Conservation (phyloP, 1,140 invertebrate genomes). For the Heliconius hermathena region DNA sequence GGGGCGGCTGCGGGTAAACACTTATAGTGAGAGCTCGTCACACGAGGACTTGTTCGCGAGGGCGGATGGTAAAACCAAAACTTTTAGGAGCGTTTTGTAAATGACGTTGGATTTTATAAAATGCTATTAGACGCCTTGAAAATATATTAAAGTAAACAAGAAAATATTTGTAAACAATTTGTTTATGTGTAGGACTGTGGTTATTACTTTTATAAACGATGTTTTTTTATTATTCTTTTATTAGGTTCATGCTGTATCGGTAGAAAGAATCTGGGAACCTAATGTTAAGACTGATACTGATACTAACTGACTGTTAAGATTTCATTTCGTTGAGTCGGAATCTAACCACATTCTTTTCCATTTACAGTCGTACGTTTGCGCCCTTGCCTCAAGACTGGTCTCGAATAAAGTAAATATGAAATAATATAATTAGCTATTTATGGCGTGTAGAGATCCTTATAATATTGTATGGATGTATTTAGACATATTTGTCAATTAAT, state of each 20-base stretch:
- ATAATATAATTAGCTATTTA: background rate
- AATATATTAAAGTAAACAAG: background rate
- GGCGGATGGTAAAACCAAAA: constrained; percentile 32
- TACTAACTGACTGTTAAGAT: too few relatives aligned
- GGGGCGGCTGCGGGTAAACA: constrained; percentile 31
- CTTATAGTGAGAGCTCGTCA: constrained; percentile 30
- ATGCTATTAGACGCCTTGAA: background rate
- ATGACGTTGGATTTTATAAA: background rate
- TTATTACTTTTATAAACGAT: background rate
- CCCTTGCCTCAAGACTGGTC: too few relatives aligned
- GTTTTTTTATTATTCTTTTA: background rate
- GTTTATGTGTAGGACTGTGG: background rate
- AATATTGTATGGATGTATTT: too few relatives aligned
- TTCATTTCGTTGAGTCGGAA: too few relatives aligned
- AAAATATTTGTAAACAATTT: background rate
- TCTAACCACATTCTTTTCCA: too few relatives aligned
- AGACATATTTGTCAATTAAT: too few relatives aligned
- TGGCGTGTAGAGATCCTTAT: too few relatives aligned
- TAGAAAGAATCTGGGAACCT: too few relatives aligned
- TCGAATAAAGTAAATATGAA: background rate
- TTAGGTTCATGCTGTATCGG: too few relatives aligned
- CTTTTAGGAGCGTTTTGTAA: constrained; percentile 24
- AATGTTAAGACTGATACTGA: too few relatives aligned
- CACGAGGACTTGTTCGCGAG: constrained; percentile 36
- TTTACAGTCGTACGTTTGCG: too few relatives aligned